Base-by-base conservation (phyloP, 2,797 vertebrate genomes). In the Clarias platycephalus region DNA sequence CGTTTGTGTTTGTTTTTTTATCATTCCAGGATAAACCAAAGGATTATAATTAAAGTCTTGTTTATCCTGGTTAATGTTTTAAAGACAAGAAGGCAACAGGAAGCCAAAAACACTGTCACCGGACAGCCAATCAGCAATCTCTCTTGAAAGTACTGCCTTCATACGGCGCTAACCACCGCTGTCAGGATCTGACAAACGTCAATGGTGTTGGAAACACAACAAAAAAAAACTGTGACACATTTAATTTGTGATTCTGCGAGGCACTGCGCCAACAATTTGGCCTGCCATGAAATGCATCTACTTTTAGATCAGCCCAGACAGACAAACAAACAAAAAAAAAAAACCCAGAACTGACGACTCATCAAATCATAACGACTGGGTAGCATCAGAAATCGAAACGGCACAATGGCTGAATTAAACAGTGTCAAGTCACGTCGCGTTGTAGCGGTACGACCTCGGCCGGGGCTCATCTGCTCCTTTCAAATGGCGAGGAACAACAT, bases 331-430 rank as follows among this genome's bases (percentile, higher is more conserved):
- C 9, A 12, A 49, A 10, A 1, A 49, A 53, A 53, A 53, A 53
- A 53, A 13, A 3, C 12, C 12, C 12, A 1, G 53, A 58, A 63
- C 24, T 72, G 24, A 80, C 31, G 16, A 57, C 24, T 72, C 76
- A 83, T 79, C 53, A 82, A 83, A 40, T 49, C 57, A 53, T 72
- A 77, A 78, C 24, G 49, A 57, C 74, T 72, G 49, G 63, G 66
- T 79, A 70, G 63, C 63, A 12, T 22, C 31, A 26, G 84, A 76
- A 58, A 58, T 12, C 0, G 12, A 67, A 53, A 76, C 1, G 28
- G 26, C 62, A 85, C 70, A 76, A 81, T 57, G 64, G 70, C 68
- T 22, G 78, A 81, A 81, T 81, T 66, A 79, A 79, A 84, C 75
- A 74, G 78, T 74, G 78, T 80, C 58, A 55, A 53, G 66, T 57